These are phyloP conservation scores for Gryon sp. DNA, from an alignment of 1,140 invertebrate species.

Conservation along the genomic window DNA sequence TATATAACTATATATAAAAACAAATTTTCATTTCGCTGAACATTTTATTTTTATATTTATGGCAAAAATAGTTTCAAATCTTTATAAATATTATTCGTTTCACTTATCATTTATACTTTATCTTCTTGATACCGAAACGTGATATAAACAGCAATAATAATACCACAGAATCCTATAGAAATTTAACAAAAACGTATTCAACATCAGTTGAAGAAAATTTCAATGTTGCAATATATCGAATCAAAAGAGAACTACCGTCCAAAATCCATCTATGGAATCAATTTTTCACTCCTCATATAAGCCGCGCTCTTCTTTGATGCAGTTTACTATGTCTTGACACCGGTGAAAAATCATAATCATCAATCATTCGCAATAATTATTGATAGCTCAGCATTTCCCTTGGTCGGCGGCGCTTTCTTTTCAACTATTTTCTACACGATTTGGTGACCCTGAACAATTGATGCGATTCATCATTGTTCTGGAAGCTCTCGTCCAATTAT, in stretches of 20 bases:
- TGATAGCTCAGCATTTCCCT: slow-evolving; percentile 45
- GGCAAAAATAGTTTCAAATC: too few species aligned
- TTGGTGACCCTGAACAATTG: slow-evolving; percentile 57
- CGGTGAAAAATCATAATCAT: slow-evolving; percentile 57
- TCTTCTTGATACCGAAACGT: too few species aligned
- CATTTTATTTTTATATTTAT: too few species aligned
- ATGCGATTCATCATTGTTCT: slow-evolving; percentile 51
- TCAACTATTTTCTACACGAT: slow-evolving; percentile 54
- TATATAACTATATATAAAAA: too few species aligned
- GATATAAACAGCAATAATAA: slow-evolving; percentile 27
- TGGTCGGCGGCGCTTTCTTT: slow-evolving; percentile 24
- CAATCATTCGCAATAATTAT: slow-evolving; percentile 60
- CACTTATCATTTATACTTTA: too few species aligned
- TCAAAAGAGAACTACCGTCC: slow-evolving; percentile 14
- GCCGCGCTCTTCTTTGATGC: slow-evolving; percentile 39
- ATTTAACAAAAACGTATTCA: slow-evolving; percentile 23
- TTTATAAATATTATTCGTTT: too few species aligned
- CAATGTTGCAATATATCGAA: slow-evolving; percentile 39
- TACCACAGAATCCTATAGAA: slow-evolving; percentile 29
- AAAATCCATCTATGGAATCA: slow-evolving; percentile 29
- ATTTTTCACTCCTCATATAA: slow-evolving; percentile 46
- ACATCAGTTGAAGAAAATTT: slow-evolving; percentile 26
- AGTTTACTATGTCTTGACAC: slow-evolving; percentile 26
- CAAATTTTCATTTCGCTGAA: too few species aligned
- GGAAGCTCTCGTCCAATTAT: slow-evolving; percentile 54